phyloP scores from a whole-genome alignment of 2,113 vertebrate genomes.

The Notothenia rossii region DNA sequence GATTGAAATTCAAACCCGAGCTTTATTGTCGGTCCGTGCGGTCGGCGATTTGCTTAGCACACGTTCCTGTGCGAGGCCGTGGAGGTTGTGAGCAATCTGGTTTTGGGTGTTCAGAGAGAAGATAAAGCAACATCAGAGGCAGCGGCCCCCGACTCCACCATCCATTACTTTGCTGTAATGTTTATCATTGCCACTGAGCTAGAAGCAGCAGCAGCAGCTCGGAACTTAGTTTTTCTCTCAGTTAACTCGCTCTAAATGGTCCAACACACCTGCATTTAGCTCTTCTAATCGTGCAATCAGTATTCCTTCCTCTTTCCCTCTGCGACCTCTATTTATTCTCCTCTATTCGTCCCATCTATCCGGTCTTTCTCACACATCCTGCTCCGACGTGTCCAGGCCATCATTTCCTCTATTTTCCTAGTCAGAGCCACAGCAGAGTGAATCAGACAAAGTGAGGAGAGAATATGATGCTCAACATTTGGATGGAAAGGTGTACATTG shows the following conservation, averaged over 20 bases:
- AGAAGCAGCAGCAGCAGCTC: constrained; percentile 25
- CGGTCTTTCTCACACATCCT: neutral
- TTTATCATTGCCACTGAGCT: constrained; percentile 61
- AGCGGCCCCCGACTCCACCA: neutral
- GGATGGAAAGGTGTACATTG: neutral
- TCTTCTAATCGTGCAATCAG: constrained; percentile 12
- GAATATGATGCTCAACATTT: constrained; percentile 24
- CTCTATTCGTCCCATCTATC: neutral
- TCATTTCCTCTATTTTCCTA: constrained; percentile 4
- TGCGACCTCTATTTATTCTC: neutral
- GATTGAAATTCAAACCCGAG: constrained; percentile 78
- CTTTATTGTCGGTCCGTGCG: constrained; percentile 52
- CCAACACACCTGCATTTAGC: constrained; percentile 16
- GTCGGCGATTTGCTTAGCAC: constrained; percentile 66
- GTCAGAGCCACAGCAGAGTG: neutral
- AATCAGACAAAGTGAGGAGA: neutral
- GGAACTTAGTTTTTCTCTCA: constrained; percentile 45
- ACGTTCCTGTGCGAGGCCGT: constrained; percentile 40
- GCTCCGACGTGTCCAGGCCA: neutral
- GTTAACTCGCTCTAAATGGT: constrained; percentile 20
- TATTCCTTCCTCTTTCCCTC: constrained; percentile 20
- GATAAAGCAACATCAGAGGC: constrained; percentile 68
- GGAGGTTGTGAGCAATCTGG: constrained; percentile 63
- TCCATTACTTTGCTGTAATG: constrained; percentile 65
- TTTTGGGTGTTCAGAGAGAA: constrained; percentile 52